phyloP scores from a whole-genome alignment of 2,888 invertebrate species.

The Lacanobia wlatinum region DNA sequence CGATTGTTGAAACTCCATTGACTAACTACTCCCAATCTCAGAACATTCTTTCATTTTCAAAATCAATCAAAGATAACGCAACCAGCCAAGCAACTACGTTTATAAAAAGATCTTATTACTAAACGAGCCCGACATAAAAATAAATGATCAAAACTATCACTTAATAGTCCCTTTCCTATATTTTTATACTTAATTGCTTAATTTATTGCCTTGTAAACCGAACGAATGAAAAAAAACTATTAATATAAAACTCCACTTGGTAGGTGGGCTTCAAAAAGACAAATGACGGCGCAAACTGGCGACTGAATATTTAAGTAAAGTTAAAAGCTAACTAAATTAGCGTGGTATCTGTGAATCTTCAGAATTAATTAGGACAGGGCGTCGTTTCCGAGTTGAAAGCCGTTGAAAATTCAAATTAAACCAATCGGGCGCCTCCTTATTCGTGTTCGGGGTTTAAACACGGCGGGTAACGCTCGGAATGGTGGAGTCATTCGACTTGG shows the following conservation, averaged over 20 bases:
- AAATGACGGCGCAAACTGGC: constrained; percentile 83
- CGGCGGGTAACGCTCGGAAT: constrained; percentile 87
- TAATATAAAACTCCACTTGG: constrained; percentile 65
- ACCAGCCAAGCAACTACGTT: constrained; percentile 25
- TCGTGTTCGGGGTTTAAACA: constrained; percentile 89
- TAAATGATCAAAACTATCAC: constrained; percentile 48
- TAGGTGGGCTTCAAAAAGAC: constrained; percentile 85
- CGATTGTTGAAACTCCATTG: constrained; percentile 30
- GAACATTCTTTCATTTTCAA: constrained; percentile 32
- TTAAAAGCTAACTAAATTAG: constrained; percentile 89
- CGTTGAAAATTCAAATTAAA: constrained; percentile 90
- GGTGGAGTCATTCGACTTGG: constrained; percentile 90
- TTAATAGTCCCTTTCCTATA: constrained; percentile 56
- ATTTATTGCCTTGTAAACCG: constrained; percentile 67
- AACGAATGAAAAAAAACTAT: constrained; percentile 60
- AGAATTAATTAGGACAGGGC: constrained; percentile 88
- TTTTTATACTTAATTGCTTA: constrained; percentile 67
- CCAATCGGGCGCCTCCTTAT: constrained; percentile 91
- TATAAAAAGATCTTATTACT: constrained; percentile 36
- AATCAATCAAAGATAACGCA: constrained; percentile 46
- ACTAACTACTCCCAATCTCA: constrained; percentile 20
- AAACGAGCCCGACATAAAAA: constrained; percentile 53
- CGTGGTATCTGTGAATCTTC: constrained; percentile 88
- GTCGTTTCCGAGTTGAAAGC: constrained; percentile 81
- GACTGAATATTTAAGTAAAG: constrained; percentile 83